A percentile compares a stretch with the other conserved stretches of the same genome.
Conservation (phyloP, 2,888 invertebrate species). For the Hirtodrosophila duncani region DNA sequence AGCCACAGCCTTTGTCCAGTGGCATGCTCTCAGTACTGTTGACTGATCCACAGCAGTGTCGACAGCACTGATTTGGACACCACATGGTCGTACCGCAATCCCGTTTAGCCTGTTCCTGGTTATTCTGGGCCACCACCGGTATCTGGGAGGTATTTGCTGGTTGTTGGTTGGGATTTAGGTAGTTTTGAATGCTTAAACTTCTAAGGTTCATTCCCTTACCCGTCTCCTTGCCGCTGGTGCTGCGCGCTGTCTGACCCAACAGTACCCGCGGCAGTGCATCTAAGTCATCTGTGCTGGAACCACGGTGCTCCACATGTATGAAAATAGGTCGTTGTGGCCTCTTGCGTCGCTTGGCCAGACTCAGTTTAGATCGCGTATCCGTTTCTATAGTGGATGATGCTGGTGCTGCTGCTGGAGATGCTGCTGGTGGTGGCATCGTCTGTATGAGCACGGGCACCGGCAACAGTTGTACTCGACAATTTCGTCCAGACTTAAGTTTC, state of each 20-base stretch:
- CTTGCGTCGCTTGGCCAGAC: constrained; percentile 13
- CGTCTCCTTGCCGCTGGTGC: neutral
- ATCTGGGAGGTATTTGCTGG: too few species aligned
- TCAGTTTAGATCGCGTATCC: neutral
- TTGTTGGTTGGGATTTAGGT: too few species aligned
- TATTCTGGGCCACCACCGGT: neutral
- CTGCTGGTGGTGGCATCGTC: constrained; percentile 14
- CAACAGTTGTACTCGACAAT: constrained; percentile 19
- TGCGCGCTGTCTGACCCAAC: neutral
- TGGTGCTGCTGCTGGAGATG: neutral
- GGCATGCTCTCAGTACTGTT: neutral
- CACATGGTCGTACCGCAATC: constrained; percentile 58
- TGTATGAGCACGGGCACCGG: constrained; percentile 31
- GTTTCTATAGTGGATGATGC: neutral
- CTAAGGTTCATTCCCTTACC: too few species aligned
- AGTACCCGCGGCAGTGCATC: constrained; percentile 4
- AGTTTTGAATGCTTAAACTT: too few species aligned
- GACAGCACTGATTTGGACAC: constrained; percentile 39
- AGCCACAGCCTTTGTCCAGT: too few species aligned
- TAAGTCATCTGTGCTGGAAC: constrained; percentile 20
- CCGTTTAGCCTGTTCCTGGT: constrained; percentile 1
- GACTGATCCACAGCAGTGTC: neutral
- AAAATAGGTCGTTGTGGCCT: constrained; percentile 5
- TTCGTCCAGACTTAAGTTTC: constrained; percentile 16
- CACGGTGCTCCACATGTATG: constrained; percentile 9